Evolutionary conservation across 2,797 vertebrate genomes (phyloP).

Genomic region (Nasua narica): DNA sequence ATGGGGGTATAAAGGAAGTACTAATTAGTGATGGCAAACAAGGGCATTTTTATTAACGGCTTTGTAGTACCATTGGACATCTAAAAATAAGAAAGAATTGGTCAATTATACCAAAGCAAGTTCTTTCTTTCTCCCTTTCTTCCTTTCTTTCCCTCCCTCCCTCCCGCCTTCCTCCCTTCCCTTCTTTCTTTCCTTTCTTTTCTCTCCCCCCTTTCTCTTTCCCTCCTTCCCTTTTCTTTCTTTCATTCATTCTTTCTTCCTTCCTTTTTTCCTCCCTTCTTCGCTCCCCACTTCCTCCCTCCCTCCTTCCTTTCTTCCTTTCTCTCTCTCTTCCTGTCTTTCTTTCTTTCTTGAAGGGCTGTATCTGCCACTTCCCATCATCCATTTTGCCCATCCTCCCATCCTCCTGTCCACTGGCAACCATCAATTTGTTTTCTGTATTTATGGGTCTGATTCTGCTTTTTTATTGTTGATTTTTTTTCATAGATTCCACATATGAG

Average conservation of each 20-base stretch:
- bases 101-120: background rate
- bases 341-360: background rate
- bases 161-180: too few species aligned
- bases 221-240: too few species aligned
- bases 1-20: background rate
- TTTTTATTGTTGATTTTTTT: background rate
- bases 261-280: background rate
- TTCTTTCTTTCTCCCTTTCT: background rate
- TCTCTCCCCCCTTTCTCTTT: background rate
- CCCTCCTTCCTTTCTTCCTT: background rate
- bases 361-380: background rate
- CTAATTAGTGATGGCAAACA: background rate
- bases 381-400: background rate
- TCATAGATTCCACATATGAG: background rate
- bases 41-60: background rate
- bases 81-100: background rate
- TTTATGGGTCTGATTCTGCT: background rate
- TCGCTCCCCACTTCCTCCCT: too few species aligned
- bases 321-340: background rate
- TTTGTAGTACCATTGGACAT: background rate
- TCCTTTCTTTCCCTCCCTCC: too few species aligned
- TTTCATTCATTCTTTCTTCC: too few species aligned
- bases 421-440: background rate
- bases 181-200: too few species aligned
- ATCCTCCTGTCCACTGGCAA: background rate